These are phyloP conservation scores for Drosophila rufa DNA, from an alignment of 1,140 invertebrate species.

Conservation along the genomic window DNA sequence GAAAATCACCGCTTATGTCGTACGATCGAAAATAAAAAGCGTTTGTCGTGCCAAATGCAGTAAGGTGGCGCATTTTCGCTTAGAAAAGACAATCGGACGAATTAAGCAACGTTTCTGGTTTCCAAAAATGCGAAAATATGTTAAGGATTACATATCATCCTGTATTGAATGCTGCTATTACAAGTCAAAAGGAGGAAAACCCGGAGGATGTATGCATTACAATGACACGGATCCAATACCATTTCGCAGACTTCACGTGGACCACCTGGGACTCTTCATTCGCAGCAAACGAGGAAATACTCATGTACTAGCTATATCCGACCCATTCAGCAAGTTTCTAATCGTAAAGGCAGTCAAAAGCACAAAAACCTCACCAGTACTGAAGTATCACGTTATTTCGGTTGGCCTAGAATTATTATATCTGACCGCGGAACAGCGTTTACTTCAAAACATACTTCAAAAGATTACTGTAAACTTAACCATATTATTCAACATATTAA, in stretches of 20 bases:
- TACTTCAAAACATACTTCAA: background rate
- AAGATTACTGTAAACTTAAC: background rate
- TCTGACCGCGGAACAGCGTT: background rate
- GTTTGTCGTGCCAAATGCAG: background rate
- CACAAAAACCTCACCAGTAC: background rate
- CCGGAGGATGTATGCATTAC: background rate
- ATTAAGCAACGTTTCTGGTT: background rate
- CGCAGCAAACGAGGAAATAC: conserved; percentile 7
- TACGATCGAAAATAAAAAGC: background rate
- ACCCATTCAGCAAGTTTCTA: background rate
- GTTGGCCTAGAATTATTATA: background rate
- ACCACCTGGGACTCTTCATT: background rate
- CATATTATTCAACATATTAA: background rate
- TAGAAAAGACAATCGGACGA: no score
- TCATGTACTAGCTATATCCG: background rate
- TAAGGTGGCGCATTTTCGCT: background rate
- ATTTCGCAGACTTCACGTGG: background rate
- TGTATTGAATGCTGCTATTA: background rate
- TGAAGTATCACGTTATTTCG: background rate
- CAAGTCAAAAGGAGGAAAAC: background rate
- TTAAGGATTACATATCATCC: background rate
- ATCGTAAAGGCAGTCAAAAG: background rate
- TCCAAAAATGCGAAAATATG: conserved; percentile 6
- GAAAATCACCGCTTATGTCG: background rate
- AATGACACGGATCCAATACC: background rate